Percentiles rank a stretch among this genome's conserved stretches.
phyloP scores from a whole-genome alignment of 2,888 invertebrate species.

The Drosophila meridionalis region DNA sequence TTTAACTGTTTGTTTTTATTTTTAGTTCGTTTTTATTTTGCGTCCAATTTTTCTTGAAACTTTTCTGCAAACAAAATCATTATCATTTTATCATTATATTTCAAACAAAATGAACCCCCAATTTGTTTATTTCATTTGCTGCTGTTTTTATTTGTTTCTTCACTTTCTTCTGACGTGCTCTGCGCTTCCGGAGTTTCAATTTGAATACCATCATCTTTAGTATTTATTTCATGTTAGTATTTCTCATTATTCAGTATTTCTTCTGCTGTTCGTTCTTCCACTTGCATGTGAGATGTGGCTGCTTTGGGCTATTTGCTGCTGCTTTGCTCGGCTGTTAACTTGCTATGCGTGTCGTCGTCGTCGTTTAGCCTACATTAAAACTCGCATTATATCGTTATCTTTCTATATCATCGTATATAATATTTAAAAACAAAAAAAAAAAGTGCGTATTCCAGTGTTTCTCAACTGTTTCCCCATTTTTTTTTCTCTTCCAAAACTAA shows the following conservation, averaged over 20 bases:
- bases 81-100: background rate
- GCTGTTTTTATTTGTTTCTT: background rate
- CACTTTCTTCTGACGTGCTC: slow-evolving; percentile 44
- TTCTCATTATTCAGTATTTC: slow-evolving; percentile 1
- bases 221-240: slow-evolving; percentile 9
- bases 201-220: slow-evolving; percentile 7
- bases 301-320: slow-evolving; percentile 56
- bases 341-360: slow-evolving; percentile 23
- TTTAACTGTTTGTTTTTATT: slow-evolving; percentile 53
- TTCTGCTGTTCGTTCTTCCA: background rate
- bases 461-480: slow-evolving; percentile 18
- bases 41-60: slow-evolving; percentile 9
- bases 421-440: slow-evolving; percentile 24
- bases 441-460: slow-evolving; percentile 24
- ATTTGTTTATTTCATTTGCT: slow-evolving; percentile 17
- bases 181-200: slow-evolving; percentile 24
- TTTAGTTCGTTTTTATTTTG: slow-evolving; percentile 34
- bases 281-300: slow-evolving; percentile 28
- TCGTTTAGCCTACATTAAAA: slow-evolving; percentile 42
- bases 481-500: slow-evolving; percentile 3
- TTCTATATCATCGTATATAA: slow-evolving; percentile 37
- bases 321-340: slow-evolving; percentile 43
- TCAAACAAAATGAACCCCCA: slow-evolving; percentile 56
- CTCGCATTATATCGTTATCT: slow-evolving; percentile 68
- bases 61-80: slow-evolving; percentile 30